Base-by-base conservation (phyloP, 2,888 invertebrate species). In the Peribatodes rhomboidaria region DNA sequence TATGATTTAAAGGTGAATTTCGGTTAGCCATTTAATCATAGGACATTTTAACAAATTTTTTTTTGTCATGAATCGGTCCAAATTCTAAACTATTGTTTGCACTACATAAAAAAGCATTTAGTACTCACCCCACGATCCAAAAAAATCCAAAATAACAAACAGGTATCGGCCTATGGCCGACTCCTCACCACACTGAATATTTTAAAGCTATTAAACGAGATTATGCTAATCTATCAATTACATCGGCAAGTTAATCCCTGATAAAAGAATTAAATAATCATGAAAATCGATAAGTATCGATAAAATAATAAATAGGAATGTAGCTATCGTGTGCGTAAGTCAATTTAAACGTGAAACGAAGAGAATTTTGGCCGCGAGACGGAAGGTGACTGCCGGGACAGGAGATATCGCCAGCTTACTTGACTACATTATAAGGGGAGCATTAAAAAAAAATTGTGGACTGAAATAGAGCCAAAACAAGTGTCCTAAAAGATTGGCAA, bases 181-280 rank as follows among this genome's bases (percentile, higher is more conserved):
- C 69, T 79, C 76, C 75, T 70, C 79, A 73, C 80, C 74, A 65
- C 77, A 90, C 89, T 89, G 77, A 85, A 80, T 78, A 77, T 74
- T 49, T 78, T 61, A 71, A 69, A 67, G 16, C 55, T 64, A 70
- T 75, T 64, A 77, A 71, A 69, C 47, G 52, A 77, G 82, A 87
- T 88, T 84, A 80, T 67, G 73, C 75, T 82, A 84, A 78, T 78
- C 76, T 75, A 74, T 67, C 69, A 72, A 73, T 68, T 73, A 76
- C 65, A 71, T 78, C 78, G 63, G 64, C 74, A 61, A 69, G 77
- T 78, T 78, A 77, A 73, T 55, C 56, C 33, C 9, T 53, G 60
- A 61, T 65, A 61, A 61, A 27, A 39, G 50, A 65, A 71, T 69
- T 68, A 68, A 56, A 61, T 60, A 61, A 57, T 60, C 41, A 8